phyloP scores from a whole-genome alignment of 2,888 invertebrate genomes.

The Argyresthia goedartella region DNA sequence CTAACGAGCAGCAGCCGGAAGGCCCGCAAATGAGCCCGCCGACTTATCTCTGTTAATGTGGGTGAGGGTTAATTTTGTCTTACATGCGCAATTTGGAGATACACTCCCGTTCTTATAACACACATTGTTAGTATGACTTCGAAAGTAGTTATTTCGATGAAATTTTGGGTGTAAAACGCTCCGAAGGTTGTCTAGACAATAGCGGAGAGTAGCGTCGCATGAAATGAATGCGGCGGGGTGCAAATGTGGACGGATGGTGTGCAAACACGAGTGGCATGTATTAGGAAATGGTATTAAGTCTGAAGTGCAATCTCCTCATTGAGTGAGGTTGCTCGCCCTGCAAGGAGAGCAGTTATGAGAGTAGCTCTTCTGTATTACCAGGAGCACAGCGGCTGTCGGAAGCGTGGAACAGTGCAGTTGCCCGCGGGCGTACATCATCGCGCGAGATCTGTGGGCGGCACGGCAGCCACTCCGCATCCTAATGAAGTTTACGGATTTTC shows the following conservation, averaged over 20 bases:
- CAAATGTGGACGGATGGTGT: slow-evolving; percentile 56
- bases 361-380: background rate
- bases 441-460: background rate
- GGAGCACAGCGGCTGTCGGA: slow-evolving; percentile 7
- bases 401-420: slow-evolving; percentile 12
- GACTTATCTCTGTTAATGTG: slow-evolving; percentile 69
- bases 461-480: no score
- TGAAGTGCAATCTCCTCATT: slow-evolving; percentile 19
- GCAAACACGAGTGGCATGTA: slow-evolving; percentile 52
- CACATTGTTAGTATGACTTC: slow-evolving; percentile 26
- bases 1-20: slow-evolving; percentile 67
- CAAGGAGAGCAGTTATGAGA: no score
- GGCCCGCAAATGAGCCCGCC: slow-evolving; percentile 70
- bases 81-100: slow-evolving; percentile 68
- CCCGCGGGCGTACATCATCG: slow-evolving; percentile 5
- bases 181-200: slow-evolving; percentile 67
- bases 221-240: slow-evolving; percentile 50
- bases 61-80: slow-evolving; percentile 69
- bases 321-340: slow-evolving; percentile 6
- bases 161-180: background rate
- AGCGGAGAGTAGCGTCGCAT: slow-evolving; percentile 53
- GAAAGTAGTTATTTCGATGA: slow-evolving; percentile 21
- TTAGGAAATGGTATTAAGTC: slow-evolving; percentile 66
- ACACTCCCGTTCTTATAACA: slow-evolving; percentile 41
- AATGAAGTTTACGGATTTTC: no score